Evolutionary conservation across 1,140 invertebrate species (phyloP).

Genomic region (Phthorimaea operculella): DNA sequence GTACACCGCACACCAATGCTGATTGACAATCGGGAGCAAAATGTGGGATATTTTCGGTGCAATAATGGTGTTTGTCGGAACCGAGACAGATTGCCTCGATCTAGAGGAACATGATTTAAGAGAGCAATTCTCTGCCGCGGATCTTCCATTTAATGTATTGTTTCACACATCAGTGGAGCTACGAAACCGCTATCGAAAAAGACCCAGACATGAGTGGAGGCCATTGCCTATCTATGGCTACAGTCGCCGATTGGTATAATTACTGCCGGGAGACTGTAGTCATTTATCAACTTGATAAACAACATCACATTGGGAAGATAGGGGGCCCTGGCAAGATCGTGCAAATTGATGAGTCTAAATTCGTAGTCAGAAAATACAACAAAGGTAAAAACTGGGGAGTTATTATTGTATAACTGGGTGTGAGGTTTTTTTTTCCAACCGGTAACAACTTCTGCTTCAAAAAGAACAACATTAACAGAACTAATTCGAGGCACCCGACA

Average conservation of each 20-base stretch:
- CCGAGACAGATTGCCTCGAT: too few relatives aligned
- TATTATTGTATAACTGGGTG: background rate
- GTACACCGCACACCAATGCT: too few relatives aligned
- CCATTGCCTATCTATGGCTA: too few relatives aligned
- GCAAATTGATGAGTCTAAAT: conserved; percentile 6
- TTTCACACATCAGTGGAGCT: too few relatives aligned
- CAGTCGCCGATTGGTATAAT: too few relatives aligned
- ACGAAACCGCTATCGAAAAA: too few relatives aligned
- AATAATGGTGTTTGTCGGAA: too few relatives aligned
- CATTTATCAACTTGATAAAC: background rate
- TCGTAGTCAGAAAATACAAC: conserved; percentile 20
- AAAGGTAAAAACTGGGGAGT: background rate
- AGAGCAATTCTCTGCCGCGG: background rate
- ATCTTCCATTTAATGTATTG: background rate
- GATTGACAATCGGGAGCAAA: too few relatives aligned
- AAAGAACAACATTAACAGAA: background rate
- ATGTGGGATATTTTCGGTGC: too few relatives aligned
- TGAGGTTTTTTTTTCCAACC: background rate
- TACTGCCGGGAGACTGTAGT: background rate
- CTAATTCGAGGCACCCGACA: background rate
- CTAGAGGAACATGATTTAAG: background rate
- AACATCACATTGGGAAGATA: background rate
- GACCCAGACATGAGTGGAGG: too few relatives aligned
- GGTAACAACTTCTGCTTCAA: background rate
- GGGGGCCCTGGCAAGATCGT: conserved; percentile 6